A percentile compares a stretch with the other conserved stretches of the same genome.
These are phyloP conservation scores for Polyommatus icarus DNA, from an alignment of 2,888 invertebrate species.

Conservation along the genomic window DNA sequence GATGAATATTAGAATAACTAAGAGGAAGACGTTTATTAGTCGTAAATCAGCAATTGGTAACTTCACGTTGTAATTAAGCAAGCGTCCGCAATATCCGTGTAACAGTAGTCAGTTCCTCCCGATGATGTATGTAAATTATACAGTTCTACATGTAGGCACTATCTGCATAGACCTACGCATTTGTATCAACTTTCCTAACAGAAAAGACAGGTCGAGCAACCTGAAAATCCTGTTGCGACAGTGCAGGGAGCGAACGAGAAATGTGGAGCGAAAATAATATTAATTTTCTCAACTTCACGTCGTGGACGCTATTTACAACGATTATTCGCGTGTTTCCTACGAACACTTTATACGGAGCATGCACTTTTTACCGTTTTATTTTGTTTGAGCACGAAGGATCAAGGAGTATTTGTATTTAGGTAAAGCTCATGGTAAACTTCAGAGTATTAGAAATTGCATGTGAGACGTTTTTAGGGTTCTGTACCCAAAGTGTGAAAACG, in stretches of 20 bases:
- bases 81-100: constrained; percentile 10
- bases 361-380: constrained; percentile 1
- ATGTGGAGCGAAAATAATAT: constrained; percentile 43
- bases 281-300: constrained; percentile 41
- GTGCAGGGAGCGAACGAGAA: constrained; percentile 41
- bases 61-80: not conserved
- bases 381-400: not conserved
- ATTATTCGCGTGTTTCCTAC: constrained; percentile 25
- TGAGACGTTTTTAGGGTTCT: not conserved
- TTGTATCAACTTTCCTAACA: constrained; percentile 43
- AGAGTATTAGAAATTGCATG: not conserved
- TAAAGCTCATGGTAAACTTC: not conserved
- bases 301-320: constrained; percentile 23
- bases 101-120: constrained; percentile 21
- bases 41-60: not conserved
- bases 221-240: constrained; percentile 43
- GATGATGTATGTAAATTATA: constrained; percentile 36
- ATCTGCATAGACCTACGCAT: constrained; percentile 41
- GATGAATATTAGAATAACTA: not conserved
- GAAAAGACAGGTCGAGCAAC: constrained; percentile 41
- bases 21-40: not conserved
- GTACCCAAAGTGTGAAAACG: too few species aligned
- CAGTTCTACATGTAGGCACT: constrained; percentile 38
- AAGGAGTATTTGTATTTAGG: not conserved
- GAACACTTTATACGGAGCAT: constrained; percentile 1